Evolutionary conservation across 2,888 invertebrate species (phyloP).

Genomic region (Nasonovia ribisnigri): DNA sequence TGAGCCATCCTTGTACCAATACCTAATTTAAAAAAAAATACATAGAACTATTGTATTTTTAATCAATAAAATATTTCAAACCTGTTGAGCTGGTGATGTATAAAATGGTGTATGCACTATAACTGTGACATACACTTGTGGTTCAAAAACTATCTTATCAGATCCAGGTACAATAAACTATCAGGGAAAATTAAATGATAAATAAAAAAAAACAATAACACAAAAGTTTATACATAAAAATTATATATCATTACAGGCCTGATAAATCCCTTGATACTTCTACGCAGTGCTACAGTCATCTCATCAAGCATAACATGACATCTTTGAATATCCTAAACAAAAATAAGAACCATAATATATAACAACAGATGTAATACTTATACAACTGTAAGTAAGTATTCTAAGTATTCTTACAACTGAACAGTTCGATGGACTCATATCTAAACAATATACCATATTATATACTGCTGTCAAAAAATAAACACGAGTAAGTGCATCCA

Average conservation of each 20-base stretch:
- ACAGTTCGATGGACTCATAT: conserved; percentile 83
- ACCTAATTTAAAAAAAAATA: conserved; percentile 71
- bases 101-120: conserved; percentile 84
- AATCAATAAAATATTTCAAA: neutral
- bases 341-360: neutral
- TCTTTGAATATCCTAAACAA: conserved; percentile 73
- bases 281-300: conserved; percentile 74
- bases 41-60: neutral
- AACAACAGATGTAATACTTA: neutral
- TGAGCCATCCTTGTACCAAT: conserved; percentile 78
- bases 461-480: conserved; percentile 72
- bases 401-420: conserved; percentile 74
- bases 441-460: conserved; percentile 81
- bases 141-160: conserved; percentile 73
- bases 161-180: conserved; percentile 81
- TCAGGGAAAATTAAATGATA: conserved; percentile 68
- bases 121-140: conserved; percentile 80
- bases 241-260: conserved; percentile 72
- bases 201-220: conserved; percentile 9
- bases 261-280: conserved; percentile 74
- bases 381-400: neutral
- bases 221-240: neutral
- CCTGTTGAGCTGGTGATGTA: conserved; percentile 79
- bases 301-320: conserved; percentile 77
- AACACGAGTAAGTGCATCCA: conserved; percentile 48